phyloP scores from a whole-genome alignment of 1,140 invertebrate species.

The Sesamia nonagrioides region DNA sequence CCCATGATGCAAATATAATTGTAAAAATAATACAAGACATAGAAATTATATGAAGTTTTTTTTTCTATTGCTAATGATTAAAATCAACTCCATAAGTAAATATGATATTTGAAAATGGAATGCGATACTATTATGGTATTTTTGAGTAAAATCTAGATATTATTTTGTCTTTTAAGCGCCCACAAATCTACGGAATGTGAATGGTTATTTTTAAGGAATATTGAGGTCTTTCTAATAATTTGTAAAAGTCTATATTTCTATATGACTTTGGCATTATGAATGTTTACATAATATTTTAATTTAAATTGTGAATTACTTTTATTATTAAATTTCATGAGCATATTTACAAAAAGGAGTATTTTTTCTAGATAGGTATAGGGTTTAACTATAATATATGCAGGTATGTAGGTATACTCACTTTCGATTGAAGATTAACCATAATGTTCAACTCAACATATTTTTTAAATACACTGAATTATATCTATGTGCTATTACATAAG shows the following conservation, averaged over 20 bases:
- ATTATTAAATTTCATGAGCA: background rate
- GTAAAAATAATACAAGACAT: background rate
- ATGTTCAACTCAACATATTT: background rate
- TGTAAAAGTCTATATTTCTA: background rate
- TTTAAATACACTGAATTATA: background rate
- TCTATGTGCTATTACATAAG: slow-evolving; percentile 33
- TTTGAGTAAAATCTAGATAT: background rate
- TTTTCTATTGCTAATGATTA: background rate
- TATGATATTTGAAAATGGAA: slow-evolving; percentile 6
- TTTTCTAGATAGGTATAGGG: too few relatives aligned
- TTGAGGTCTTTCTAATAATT: background rate
- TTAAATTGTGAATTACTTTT: background rate
- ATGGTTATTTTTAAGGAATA: background rate
- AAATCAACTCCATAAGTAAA: background rate
- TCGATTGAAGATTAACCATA: background rate
- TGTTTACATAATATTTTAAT: background rate
- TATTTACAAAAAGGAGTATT: background rate
- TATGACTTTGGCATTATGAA: slow-evolving; percentile 3
- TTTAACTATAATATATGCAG: too few relatives aligned
- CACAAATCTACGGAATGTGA: background rate
- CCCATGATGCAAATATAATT: background rate
- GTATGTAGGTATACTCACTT: too few relatives aligned
- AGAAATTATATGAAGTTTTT: too few relatives aligned
- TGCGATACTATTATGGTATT: background rate
- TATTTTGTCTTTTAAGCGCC: background rate